phyloP scores from a whole-genome alignment of 1,140 invertebrate species.

The Thaumetopoea pityocampa region DNA sequence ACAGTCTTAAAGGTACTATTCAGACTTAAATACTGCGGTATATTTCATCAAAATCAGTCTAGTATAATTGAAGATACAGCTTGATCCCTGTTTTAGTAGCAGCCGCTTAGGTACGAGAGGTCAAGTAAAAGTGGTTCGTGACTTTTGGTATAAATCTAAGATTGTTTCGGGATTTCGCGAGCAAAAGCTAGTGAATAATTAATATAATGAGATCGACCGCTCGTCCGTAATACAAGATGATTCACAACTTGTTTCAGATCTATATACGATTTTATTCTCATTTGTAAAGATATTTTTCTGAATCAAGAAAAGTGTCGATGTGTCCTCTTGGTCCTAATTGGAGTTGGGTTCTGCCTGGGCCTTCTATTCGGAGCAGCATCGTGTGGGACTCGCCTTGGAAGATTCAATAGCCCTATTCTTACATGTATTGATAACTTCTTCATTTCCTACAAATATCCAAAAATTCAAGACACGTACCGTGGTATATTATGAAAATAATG shows the following conservation, averaged over 20 bases:
- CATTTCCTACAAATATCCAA: slow-evolving; percentile 30
- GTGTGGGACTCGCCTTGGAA: slow-evolving; percentile 44
- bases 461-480: slow-evolving; percentile 25
- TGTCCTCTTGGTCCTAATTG: slow-evolving; percentile 25
- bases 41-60: no score
- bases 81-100: no score
- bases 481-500: slow-evolving; percentile 22
- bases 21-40: no score
- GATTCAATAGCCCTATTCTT: slow-evolving; percentile 53
- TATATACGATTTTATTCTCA: slow-evolving; percentile 37
- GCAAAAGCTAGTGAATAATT: no score
- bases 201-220: no score
- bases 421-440: slow-evolving; percentile 56
- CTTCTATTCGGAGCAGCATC: slow-evolving; percentile 50
- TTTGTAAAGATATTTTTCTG: slow-evolving; percentile 37
- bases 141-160: no score
- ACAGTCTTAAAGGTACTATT: no score
- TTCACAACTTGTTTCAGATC: slow-evolving; percentile 38
- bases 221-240: background rate
- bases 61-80: no score
- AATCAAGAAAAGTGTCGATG: slow-evolving; percentile 39
- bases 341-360: slow-evolving; percentile 37
- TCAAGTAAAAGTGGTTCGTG: no score
- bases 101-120: no score
- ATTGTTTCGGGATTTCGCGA: no score